A percentile compares a stretch with the other conserved stretches of the same genome.
Evolutionary conservation across 2,113 vertebrate genomes (phyloP).

Genomic region (Pyrgilauda ruficollis): DNA sequence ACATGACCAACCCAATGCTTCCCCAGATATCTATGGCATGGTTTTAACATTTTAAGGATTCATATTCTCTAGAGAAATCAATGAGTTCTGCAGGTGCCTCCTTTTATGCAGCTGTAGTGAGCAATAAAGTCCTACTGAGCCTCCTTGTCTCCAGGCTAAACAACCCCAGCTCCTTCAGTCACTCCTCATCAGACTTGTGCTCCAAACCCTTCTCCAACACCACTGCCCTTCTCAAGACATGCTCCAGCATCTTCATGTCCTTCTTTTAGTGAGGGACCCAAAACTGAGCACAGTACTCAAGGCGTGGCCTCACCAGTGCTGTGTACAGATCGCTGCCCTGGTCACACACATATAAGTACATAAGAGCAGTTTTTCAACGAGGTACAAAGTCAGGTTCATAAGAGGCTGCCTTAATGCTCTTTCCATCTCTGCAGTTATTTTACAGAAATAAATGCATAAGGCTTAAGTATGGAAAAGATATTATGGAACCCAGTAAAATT

Average conservation of each 20-base stretch:
- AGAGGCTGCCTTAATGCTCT: neutral
- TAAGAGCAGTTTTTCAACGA: neutral
- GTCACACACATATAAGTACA: neutral
- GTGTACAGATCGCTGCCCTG: neutral
- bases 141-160: neutral
- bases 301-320: neutral
- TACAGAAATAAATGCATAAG: neutral
- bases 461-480: neutral
- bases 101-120: neutral
- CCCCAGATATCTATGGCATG: neutral
- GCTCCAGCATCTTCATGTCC: neutral
- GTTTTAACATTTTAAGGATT: neutral
- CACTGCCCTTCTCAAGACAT: neutral
- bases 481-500: neutral
- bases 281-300: neutral
- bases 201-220: neutral
- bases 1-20: neutral
- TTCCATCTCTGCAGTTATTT: neutral
- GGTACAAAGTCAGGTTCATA: neutral
- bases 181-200: neutral
- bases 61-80: neutral
- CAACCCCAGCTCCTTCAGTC: neutral
- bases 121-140: neutral
- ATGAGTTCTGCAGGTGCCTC: neutral
- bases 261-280: neutral